phyloP scores from a whole-genome alignment of 2,797 vertebrate genomes.

The Poeciliopsis presidionis region DNA sequence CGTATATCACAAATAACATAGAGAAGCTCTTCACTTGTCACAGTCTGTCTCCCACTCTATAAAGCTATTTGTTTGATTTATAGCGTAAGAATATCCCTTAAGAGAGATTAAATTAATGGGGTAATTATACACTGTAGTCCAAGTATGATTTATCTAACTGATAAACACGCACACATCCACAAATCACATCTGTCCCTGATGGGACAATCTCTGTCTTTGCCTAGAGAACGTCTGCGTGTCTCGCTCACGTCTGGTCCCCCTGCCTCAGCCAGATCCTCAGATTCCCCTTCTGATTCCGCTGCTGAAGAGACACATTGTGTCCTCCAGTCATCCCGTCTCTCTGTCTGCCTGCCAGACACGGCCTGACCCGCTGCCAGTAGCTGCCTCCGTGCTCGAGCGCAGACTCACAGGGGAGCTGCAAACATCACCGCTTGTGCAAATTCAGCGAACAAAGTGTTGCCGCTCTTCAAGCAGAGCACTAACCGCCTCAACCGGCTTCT shows the following conservation, averaged over 20 bases:
- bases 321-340: constrained; percentile 45
- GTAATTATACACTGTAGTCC: constrained; percentile 73
- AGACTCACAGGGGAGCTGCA: constrained; percentile 59
- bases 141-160: constrained; percentile 70
- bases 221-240: constrained; percentile 59
- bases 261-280: constrained; percentile 36
- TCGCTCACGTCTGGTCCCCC: constrained; percentile 31
- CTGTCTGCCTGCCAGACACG: constrained; percentile 48
- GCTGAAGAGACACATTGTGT: constrained; percentile 43
- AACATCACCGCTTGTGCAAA: constrained; percentile 48
- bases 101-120: constrained; percentile 77
- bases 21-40: constrained; percentile 8
- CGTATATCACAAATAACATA: constrained; percentile 22
- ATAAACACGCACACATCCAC: constrained; percentile 26
- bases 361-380: constrained; percentile 53
- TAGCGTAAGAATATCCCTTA: constrained; percentile 57
- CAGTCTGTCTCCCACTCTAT: constrained; percentile 17
- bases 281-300: constrained; percentile 36
- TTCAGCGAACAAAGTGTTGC: constrained; percentile 28
- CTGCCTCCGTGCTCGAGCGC: constrained; percentile 48
- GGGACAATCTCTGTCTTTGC: constrained; percentile 53
- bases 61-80: constrained; percentile 71
- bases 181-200: constrained; percentile 25
- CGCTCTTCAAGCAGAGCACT: constrained; percentile 29
- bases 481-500: constrained; percentile 4